Evolutionary conservation across 2,113 vertebrate genomes (phyloP).

Genomic region (Rhinolophus ferrumequinum): DNA sequence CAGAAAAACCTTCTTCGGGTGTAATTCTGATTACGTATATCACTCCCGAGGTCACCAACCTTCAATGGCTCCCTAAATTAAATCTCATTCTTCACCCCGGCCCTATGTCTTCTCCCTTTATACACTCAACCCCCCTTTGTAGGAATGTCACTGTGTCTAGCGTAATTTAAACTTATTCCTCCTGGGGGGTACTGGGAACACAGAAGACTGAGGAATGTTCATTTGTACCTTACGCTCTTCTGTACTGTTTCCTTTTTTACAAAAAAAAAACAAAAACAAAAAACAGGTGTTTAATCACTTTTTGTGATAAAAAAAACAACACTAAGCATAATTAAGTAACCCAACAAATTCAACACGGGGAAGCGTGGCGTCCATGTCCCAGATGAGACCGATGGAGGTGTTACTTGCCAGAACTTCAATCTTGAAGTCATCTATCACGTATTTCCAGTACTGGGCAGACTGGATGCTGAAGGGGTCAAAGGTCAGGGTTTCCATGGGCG

Average conservation of each 20-base stretch:
- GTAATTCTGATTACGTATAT: background rate
- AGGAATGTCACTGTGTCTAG: background rate
- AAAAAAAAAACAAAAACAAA: background rate
- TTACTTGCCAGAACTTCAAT: slow-evolving; percentile 87
- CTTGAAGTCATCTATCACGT: slow-evolving; percentile 90
- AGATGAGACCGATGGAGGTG: fast-evolving
- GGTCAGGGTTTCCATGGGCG: slow-evolving; percentile 87
- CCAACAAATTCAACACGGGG: background rate
- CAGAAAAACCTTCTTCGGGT: background rate
- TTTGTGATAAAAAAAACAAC: background rate
- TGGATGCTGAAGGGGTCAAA: slow-evolving; percentile 92
- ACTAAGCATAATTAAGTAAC: background rate
- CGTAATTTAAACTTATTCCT: background rate
- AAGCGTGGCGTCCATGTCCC: fast-evolving
- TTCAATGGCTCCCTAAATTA: background rate
- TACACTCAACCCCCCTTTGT: background rate
- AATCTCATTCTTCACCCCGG: background rate
- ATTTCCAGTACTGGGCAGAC: slow-evolving; percentile 88
- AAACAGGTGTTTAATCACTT: background rate
- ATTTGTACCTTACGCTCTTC: background rate
- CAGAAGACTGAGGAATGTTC: background rate
- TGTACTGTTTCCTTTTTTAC: background rate
- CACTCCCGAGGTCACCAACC: background rate
- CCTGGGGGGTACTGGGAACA: background rate
- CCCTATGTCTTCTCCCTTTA: background rate